A percentile compares a stretch with the other conserved stretches of the same genome.
phyloP scores from a whole-genome alignment of 1,140 invertebrate species.

The Drosophila virilis region DNA sequence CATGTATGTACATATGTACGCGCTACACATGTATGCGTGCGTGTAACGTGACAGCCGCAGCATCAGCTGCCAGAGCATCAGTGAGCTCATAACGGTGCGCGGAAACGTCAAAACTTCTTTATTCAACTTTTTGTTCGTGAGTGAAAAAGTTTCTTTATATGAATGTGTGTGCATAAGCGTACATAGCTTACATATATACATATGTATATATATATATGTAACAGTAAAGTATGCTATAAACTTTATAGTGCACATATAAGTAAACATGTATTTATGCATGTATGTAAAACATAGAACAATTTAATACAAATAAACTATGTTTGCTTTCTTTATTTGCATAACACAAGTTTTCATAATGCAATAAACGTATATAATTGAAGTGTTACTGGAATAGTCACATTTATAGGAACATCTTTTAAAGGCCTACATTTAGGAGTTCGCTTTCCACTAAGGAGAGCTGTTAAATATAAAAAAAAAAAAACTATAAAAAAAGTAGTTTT shows the following conservation, averaged over 20 bases:
- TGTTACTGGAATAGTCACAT: not conserved
- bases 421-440: not conserved
- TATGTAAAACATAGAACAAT: not conserved
- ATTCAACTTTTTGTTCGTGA: conserved; percentile 26
- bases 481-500: not conserved
- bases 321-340: too few species aligned
- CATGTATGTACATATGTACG: conserved; percentile 19
- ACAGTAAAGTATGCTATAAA: not conserved
- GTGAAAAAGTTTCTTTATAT: conserved; percentile 26
- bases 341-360: too few species aligned
- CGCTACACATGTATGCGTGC: not conserved
- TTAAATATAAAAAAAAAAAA: not conserved
- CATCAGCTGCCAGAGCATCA: conserved; percentile 50
- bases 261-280: not conserved
- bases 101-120: conserved; percentile 45
- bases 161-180: not conserved
- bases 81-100: conserved; percentile 55
- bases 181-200: conserved; percentile 8
- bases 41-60: conserved; percentile 47
- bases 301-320: too few species aligned
- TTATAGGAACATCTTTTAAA: not conserved
- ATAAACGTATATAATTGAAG: too few species aligned
- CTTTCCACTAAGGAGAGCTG: too few species aligned
- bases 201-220: not conserved
- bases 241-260: not conserved